Evolutionary conservation across 2,113 vertebrate species (phyloP).

Genomic region (Tragelaphus buxtoni): DNA sequence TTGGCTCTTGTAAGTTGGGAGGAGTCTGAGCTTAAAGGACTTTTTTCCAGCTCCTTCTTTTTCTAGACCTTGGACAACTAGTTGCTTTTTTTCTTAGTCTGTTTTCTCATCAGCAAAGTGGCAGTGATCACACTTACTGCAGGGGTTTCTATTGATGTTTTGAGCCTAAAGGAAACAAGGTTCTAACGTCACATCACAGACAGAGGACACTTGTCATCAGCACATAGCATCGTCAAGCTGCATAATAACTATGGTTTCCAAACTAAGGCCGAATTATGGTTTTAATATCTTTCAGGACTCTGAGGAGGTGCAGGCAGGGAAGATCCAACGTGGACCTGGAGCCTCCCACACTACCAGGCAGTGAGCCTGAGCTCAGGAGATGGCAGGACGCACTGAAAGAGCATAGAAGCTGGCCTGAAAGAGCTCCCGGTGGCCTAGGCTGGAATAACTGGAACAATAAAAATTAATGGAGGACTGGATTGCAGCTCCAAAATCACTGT

Average conservation of each 20-base stretch:
- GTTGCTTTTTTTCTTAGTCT: background rate
- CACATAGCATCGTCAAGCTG: background rate
- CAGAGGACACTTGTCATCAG: background rate
- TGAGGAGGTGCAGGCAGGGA: background rate
- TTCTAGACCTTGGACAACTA: background rate
- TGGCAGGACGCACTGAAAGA: rapidly evolving
- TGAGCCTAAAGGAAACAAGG: background rate
- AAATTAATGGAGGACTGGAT: background rate
- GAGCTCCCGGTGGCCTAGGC: background rate
- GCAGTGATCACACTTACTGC: background rate
- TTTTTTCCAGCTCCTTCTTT: background rate
- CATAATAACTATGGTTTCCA: background rate
- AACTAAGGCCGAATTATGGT: background rate
- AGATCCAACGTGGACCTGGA: background rate
- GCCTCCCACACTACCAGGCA: too few species aligned
- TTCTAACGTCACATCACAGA: background rate
- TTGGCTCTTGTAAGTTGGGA: background rate
- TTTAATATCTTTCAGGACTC: background rate
- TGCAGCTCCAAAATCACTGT: background rate
- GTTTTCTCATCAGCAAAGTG: background rate
- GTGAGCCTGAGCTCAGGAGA: background rate
- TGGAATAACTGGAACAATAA: background rate
- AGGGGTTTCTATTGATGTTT: background rate
- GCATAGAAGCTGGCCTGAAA: background rate
- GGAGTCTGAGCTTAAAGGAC: background rate